Evolutionary conservation across 2,888 invertebrate species (phyloP).

Genomic region (Lymantria monacha): DNA sequence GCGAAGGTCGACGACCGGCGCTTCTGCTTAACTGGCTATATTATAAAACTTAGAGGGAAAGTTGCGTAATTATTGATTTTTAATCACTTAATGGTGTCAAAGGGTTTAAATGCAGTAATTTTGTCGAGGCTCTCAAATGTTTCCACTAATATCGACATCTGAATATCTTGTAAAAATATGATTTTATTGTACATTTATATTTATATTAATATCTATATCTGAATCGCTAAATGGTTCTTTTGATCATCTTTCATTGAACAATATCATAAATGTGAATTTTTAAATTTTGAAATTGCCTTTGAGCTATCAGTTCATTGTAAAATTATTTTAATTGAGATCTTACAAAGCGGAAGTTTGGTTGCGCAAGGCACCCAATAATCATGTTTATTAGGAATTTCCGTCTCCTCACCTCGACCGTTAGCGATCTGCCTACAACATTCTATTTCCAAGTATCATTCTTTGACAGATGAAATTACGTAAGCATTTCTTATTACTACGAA

Average conservation of each 20-base stretch:
- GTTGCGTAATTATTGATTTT: slow-evolving; percentile 45
- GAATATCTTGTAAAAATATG: too few species aligned
- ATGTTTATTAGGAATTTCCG: slow-evolving; percentile 50
- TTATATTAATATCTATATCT: too few species aligned
- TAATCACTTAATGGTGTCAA: slow-evolving; percentile 26
- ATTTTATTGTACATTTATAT: too few species aligned
- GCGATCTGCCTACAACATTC: slow-evolving; percentile 26
- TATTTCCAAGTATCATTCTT: slow-evolving; percentile 26
- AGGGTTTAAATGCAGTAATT: slow-evolving; percentile 20
- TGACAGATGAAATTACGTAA: slow-evolving; percentile 29
- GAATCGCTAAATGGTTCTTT: too few species aligned
- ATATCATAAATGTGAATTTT: too few species aligned
- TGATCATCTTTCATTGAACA: too few species aligned
- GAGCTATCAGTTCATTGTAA: slow-evolving; percentile 6
- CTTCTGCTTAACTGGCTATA: slow-evolving; percentile 50
- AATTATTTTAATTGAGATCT: slow-evolving; percentile 32
- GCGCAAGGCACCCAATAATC: slow-evolving; percentile 40
- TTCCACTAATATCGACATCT: not conserved
- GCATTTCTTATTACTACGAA: slow-evolving; percentile 2
- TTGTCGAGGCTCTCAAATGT: slow-evolving; percentile 4
- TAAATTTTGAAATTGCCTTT: too few species aligned
- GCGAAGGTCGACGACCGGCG: slow-evolving; percentile 66
- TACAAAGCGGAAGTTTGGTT: slow-evolving; percentile 36
- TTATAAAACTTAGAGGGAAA: slow-evolving; percentile 63
- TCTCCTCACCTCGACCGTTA: slow-evolving; percentile 34